Base-by-base conservation (phyloP, 2,888 invertebrate species). In the Brachypterus glaber region DNA sequence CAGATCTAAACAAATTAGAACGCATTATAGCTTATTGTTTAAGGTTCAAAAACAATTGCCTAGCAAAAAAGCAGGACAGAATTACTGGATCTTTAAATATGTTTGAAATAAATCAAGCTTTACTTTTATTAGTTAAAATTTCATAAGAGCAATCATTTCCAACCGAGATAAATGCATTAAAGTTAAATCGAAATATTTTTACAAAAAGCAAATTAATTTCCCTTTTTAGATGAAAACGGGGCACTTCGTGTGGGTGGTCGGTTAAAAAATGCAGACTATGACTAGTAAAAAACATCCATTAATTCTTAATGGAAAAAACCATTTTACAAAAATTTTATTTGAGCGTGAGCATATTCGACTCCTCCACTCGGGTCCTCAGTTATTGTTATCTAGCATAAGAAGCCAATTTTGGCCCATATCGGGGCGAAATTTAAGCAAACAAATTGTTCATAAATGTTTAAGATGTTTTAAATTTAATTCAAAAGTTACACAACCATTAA, bases 381-480 rank as follows among this genome's bases (percentile, higher is more conserved):
- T 33, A 13, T 12, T 47, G 4, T 34, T 47, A 15, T 25, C 34
- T 17, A 15, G 37, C n/a, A 37, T 48, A 17, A 15, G 46, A 15
- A 32, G 47, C 35, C 30, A 29, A 12, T 48, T 25, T 33, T 50
- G 47, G 46, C 42, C 40, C 4, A 34, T 43, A 21, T 33, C 39
- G 12, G 48, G 46, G 7, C 38, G 40, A 24, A 45, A 35, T 35
- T 18, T 44, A 9, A 43, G 44, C 11, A 47, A 40, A 35, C 15
- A 34, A n/a, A 37, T 38, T 24, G 40, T 43, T 8, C 37, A 27
- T 31, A 40, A 41, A 15, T 48, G 48, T 32, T 13, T 50, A 3
- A 41, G 11, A 15, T 52, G 51, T 37, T 52, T 47, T 27, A 25
- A 31, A 30, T 18, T 26, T 17, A 46, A 46, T 9, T 47, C 47